phyloP scores from a whole-genome alignment of 2,888 invertebrate genomes.

The Myopa testacea region DNA sequence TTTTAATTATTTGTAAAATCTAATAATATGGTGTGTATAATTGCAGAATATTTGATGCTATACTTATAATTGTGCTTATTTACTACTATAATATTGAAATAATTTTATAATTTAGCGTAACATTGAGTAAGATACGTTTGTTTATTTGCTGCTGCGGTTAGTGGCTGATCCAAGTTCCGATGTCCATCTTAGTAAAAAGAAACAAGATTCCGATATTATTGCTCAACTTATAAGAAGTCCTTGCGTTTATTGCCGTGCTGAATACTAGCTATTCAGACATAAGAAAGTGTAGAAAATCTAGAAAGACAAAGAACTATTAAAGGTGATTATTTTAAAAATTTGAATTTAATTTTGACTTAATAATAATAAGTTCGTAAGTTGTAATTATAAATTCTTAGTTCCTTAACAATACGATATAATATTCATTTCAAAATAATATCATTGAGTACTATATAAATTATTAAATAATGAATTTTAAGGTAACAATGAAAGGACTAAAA shows the following conservation, averaged over 20 bases:
- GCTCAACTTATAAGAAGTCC: background rate
- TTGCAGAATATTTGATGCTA: slow-evolving; percentile 27
- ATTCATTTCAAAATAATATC: no score
- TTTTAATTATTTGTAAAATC: slow-evolving; percentile 15
- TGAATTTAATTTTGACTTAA: background rate
- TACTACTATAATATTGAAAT: slow-evolving; percentile 24
- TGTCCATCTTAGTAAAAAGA: background rate
- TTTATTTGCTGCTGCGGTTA: background rate
- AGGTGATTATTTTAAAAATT: background rate
- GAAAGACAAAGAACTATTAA: background rate
- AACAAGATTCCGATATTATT: background rate
- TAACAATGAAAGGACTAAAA: no score
- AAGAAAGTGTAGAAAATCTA: slow-evolving; percentile 10
- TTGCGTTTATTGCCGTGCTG: background rate
- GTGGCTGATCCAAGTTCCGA: background rate
- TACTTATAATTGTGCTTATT: slow-evolving; percentile 24
- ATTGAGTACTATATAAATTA: no score
- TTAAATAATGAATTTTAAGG: no score
- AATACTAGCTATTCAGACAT: background rate
- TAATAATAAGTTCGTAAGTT: no score
- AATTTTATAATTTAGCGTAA: slow-evolving; percentile 14
- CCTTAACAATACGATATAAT: no score
- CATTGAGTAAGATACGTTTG: slow-evolving; percentile 7
- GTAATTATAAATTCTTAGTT: no score
- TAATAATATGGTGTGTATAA: slow-evolving; percentile 23